phyloP scores from a whole-genome alignment of 2,113 vertebrate species.

The Ciconia boyciana region DNA sequence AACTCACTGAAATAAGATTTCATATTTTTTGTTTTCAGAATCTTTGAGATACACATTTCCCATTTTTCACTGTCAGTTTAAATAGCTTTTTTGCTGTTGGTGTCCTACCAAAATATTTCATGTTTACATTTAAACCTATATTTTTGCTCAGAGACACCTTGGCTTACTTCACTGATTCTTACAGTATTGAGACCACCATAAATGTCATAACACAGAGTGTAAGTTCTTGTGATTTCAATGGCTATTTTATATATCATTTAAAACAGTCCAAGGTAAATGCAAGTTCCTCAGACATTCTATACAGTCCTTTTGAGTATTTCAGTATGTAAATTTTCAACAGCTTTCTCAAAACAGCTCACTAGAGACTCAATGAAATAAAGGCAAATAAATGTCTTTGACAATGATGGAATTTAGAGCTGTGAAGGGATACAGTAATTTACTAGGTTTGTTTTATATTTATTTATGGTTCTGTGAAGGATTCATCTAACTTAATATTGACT shows the following conservation, averaged over 20 bases:
- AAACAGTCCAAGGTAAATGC: background rate
- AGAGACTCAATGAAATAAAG: conserved; percentile 6
- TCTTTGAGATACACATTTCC: background rate
- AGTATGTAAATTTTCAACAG: background rate
- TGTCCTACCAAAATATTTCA: background rate
- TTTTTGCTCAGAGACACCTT: background rate
- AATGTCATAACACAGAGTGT: background rate
- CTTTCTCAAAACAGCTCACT: background rate
- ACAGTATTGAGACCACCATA: background rate
- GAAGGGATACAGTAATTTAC: background rate
- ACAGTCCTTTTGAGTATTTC: background rate
- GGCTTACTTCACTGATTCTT: background rate
- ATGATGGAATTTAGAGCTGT: background rate
- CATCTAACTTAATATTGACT: background rate
- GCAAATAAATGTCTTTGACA: conserved; percentile 21
- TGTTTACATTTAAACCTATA: background rate
- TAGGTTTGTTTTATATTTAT: background rate
- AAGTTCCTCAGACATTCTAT: background rate
- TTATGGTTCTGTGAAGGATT: background rate
- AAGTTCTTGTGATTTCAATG: background rate
- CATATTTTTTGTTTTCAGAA: background rate
- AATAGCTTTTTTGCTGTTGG: background rate
- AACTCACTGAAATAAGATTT: background rate
- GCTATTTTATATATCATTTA: background rate
- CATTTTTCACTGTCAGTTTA: background rate